Conservation (phyloP, 2,113 vertebrate species). For the Sialia sialis region DNA sequence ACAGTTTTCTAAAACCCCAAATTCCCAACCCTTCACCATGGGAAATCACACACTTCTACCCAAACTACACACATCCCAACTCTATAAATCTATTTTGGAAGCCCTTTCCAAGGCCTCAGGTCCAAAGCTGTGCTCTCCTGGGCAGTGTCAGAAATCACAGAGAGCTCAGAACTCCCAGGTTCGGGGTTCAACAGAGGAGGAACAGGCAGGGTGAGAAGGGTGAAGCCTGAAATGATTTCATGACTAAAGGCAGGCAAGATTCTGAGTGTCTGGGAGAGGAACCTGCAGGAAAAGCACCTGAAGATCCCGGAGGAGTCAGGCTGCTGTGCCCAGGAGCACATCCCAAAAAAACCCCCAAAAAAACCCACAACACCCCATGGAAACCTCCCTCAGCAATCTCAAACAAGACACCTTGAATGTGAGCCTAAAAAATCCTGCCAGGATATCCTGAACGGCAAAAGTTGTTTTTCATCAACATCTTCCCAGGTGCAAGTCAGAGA, state of each 20-base stretch:
- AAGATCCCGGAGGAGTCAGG: background rate
- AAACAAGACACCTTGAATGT: background rate
- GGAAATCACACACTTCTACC: too few species aligned
- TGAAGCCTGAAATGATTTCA: background rate
- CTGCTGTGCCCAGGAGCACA: background rate
- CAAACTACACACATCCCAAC: too few species aligned
- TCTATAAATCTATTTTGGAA: too few species aligned
- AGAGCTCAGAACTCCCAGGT: too few species aligned
- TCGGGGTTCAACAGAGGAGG: background rate
- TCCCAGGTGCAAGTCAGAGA: background rate
- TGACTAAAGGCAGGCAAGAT: background rate
- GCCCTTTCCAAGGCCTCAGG: too few species aligned
- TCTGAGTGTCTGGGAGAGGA: rapidly evolving
- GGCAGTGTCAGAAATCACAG: too few species aligned
- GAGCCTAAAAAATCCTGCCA: background rate
- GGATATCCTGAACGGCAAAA: background rate
- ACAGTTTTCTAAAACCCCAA: too few species aligned
- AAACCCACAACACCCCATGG: too few species aligned
- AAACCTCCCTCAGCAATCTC: background rate
- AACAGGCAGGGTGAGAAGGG: background rate
- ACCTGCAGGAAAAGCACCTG: background rate
- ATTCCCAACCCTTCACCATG: too few species aligned
- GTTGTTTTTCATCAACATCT: background rate
- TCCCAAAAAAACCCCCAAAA: background rate
- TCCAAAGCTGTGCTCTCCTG: too few species aligned